Evolutionary conservation across 64 coral and sea anemone species (phyloP).

Genomic region (Stichodactyla helianthus): DNA sequence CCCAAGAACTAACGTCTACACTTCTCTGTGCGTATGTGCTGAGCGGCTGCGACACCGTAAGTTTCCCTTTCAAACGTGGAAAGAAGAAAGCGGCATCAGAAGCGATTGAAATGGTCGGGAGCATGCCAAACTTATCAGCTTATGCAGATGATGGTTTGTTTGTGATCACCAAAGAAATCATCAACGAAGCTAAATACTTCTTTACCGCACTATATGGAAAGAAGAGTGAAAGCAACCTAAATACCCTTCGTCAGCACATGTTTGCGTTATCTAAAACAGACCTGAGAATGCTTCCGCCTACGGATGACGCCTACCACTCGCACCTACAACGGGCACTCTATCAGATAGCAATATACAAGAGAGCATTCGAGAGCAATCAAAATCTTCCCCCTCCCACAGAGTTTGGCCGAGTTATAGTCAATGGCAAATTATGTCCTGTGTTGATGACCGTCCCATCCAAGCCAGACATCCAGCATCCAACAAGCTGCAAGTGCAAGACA

Average conservation of each 20-base stretch:
- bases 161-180: background rate
- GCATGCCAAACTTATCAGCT: too few species aligned
- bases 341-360: conserved; percentile 30
- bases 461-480: conserved; percentile 24
- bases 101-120: too few species aligned
- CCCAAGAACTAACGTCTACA: too few species aligned
- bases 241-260: conserved; percentile 18
- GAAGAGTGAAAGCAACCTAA: conserved; percentile 5
- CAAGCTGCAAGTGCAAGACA: conserved; percentile 24
- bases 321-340: conserved; percentile 19
- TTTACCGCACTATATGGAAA: conserved; percentile 18
- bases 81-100: too few species aligned
- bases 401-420: conserved; percentile 27
- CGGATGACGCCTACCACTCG: conserved; percentile 17
- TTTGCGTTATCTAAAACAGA: conserved; percentile 11
- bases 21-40: too few species aligned
- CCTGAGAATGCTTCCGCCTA: conserved; percentile 15
- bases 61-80: too few species aligned
- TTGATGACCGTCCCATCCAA: conserved; percentile 44
- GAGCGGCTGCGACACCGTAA: too few species aligned
- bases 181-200: background rate
- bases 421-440: conserved; percentile 34
- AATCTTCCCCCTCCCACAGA: conserved; percentile 25
- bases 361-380: background rate
- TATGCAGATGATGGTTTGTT: background rate